Evolutionary conservation across 2,797 vertebrate genomes (phyloP), one percentile per base, ranked within the genome.

Genomic region (Myotis planiceps): DNA sequence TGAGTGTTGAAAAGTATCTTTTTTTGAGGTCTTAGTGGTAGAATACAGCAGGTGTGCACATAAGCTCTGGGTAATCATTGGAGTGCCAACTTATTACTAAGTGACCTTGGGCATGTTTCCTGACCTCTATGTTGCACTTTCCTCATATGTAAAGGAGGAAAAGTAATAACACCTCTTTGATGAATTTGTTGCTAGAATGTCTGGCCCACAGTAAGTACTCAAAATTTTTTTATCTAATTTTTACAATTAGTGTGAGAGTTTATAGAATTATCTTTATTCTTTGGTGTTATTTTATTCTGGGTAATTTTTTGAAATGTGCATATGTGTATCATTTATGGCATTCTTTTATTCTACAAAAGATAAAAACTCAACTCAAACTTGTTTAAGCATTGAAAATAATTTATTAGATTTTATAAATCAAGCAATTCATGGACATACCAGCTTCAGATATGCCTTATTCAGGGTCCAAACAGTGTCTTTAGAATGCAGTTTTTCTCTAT

Each of bases 371-470:
- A 53, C 5, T 2, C 16, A 58, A 94, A 69, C n/a, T 53, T 63
- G 29, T 27, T 97, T 96, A 75, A 90, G 79, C 29, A 79, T 92
- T n/a, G 47, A 88, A 78, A 95, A 60, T 42, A 69, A 69, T 71
- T 87, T 95, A 71, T 42, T 95, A 55, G 25, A 16, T 86, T 49
- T 90, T 90, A 8, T 60, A 94, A 53, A 88, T 83, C 74, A 95
- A 95, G 47, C 42, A 94, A 55, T 66, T 71, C 21, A 80, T 9
- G 47, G 34, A 87, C 63, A 81, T 49, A 45, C 21, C 7, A 74
- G 19, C 58, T 65, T 84, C 75, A 74, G 15, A 68, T 78, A 68
- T 21, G 63, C 6, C 58, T 87, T 81, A 90, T 82, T 23, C 29
- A 90, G 45, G 42, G 9, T 18, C 42, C 80, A 91, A 81, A 83